A percentile compares a stretch with the other conserved stretches of the same genome.
Conservation (phyloP, 2,113 vertebrate genomes). For the Sakesphorus luctuosus region DNA sequence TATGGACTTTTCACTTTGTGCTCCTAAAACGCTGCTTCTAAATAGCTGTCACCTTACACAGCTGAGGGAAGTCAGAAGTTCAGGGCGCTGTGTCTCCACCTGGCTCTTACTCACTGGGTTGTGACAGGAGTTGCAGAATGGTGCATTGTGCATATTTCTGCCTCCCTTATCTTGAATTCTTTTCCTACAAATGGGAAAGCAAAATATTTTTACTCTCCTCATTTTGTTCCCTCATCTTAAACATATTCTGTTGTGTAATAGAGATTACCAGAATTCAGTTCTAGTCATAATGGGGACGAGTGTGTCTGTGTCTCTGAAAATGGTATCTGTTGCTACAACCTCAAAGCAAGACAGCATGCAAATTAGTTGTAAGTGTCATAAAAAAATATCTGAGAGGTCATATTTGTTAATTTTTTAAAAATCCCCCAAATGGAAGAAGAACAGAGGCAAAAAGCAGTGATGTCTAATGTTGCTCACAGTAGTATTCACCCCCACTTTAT, state of each 20-base stretch:
- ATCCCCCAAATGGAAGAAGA: background rate
- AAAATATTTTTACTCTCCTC: background rate
- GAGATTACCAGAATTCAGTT: background rate
- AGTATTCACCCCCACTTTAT: background rate
- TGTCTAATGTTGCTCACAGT: background rate
- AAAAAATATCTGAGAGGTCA: background rate
- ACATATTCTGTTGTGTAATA: background rate
- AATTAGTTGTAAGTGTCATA: background rate
- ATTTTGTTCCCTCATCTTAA: background rate
- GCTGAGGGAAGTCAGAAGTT: background rate
- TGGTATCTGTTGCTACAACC: background rate
- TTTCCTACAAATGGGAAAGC: background rate
- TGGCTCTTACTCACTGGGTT: background rate
- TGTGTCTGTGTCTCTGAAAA: background rate
- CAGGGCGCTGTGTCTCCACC: background rate
- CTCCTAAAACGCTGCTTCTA: conserved; percentile 19
- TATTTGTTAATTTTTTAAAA: background rate
- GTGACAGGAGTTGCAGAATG: background rate
- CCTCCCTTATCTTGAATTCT: rapidly evolving
- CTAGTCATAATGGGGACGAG: background rate
- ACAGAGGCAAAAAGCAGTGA: background rate
- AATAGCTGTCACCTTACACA: background rate
- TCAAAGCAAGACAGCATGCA: background rate
- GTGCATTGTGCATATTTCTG: background rate
- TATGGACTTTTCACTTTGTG: background rate